These are phyloP conservation scores for Byasa hedistus DNA, from an alignment of 2,888 invertebrate species.

Conservation along the genomic window DNA sequence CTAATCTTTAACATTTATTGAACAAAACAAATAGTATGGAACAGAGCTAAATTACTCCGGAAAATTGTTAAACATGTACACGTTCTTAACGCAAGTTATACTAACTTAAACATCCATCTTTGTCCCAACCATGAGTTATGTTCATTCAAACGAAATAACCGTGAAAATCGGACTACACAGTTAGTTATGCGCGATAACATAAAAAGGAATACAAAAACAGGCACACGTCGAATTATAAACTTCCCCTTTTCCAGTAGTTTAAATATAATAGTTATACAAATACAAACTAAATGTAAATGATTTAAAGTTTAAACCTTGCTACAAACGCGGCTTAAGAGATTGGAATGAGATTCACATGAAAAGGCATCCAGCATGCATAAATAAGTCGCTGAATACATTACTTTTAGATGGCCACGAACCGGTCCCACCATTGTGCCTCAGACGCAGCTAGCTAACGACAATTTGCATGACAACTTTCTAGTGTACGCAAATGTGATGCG, in stretches of 20 bases:
- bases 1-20: no score
- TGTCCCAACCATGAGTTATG: no score
- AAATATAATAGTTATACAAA: conserved; percentile 1
- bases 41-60: no score
- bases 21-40: no score
- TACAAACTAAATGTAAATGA: not conserved
- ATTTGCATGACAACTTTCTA: conserved; percentile 25
- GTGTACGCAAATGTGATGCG: conserved; percentile 8
- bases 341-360: conserved; percentile 21
- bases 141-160: no score
- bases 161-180: no score
- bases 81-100: no score
- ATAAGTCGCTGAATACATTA: conserved; percentile 18
- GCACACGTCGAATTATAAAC: no score
- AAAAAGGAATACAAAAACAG: no score
- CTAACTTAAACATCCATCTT: no score
- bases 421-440: conserved; percentile 23
- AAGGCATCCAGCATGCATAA: conserved; percentile 20
- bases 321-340: conserved; percentile 7
- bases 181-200: no score
- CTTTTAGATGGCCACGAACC: conserved; percentile 24
- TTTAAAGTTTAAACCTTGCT: not conserved
- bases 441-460: conserved; percentile 1
- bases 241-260: not conserved
- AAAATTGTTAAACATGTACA: no score